These are phyloP conservation scores for Pseudochirops cupreus DNA, from an alignment of 2,797 vertebrate species.

Conservation along the genomic window DNA sequence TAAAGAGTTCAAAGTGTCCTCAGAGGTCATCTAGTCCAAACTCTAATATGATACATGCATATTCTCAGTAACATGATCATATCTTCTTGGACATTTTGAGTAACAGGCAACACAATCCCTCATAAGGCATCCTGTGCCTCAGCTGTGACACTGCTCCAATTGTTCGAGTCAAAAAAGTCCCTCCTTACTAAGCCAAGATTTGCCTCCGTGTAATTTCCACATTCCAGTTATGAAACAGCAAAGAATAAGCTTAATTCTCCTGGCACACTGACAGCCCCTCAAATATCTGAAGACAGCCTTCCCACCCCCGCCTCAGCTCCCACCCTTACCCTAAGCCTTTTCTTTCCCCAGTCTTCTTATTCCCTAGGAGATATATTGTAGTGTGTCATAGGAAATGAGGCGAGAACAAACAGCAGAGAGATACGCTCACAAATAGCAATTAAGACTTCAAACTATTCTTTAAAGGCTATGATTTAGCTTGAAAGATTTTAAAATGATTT, in stretches of 20 bases:
- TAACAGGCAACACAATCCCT: neutral
- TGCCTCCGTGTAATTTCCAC: neutral
- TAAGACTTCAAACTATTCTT: conserved; percentile 84
- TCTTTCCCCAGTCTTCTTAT: conserved; percentile 8
- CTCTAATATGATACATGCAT: neutral
- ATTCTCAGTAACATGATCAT: neutral
- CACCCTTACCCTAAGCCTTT: neutral
- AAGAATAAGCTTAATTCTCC: neutral
- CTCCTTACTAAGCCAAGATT: neutral
- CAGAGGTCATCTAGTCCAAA: neutral
- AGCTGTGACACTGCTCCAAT: neutral
- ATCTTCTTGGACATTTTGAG: neutral
- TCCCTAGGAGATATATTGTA: conserved; percentile 66
- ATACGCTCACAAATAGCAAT: conserved; percentile 79
- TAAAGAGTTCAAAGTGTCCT: neutral
- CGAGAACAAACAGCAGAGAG: conserved; percentile 75
- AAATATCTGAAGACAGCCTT: neutral
- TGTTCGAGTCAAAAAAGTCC: neutral
- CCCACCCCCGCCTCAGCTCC: neutral
- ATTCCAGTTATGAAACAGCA: neutral
- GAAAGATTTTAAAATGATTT: conserved; percentile 85
- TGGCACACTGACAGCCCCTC: neutral
- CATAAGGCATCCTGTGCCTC: neutral
- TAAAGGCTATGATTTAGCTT: conserved; percentile 81
- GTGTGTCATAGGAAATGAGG: conserved; percentile 75